A percentile compares a stretch with the other conserved stretches of the same genome.
Conservation (phyloP, 2,888 invertebrate genomes). For the Theristus sp. region DNA sequence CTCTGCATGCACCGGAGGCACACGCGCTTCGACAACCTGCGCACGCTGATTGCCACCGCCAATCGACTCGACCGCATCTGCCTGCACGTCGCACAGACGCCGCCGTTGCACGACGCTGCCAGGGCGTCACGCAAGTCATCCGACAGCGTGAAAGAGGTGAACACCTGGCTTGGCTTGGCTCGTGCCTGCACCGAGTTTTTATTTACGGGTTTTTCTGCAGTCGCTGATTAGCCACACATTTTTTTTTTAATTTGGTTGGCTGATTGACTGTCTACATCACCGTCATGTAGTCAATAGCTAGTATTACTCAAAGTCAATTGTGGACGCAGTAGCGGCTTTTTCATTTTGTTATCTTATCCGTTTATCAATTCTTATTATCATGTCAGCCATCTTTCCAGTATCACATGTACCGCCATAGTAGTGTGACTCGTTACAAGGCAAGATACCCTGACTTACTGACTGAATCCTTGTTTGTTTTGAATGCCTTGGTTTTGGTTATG, state of each 20-base stretch:
- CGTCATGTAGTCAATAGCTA: background rate
- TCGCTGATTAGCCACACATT: background rate
- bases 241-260: background rate
- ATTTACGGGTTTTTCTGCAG: too few relatives aligned
- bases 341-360: too few relatives aligned
- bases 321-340: too few relatives aligned
- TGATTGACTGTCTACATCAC: too few relatives aligned
- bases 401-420: too few relatives aligned
- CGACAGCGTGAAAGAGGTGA: background rate
- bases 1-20: conserved; percentile 39
- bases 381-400: too few relatives aligned
- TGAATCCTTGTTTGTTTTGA: too few relatives aligned
- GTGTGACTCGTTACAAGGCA: too few relatives aligned
- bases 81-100: background rate
- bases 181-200: background rate
- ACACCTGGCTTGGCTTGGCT: background rate
- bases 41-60: conserved; percentile 64
- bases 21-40: conserved; percentile 54
- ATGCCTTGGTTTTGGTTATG: too few relatives aligned
- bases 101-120: background rate
- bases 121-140: background rate
- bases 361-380: too few relatives aligned
- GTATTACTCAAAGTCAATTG: background rate
- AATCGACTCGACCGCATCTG: conserved; percentile 57
- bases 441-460: too few relatives aligned